phyloP scores from a whole-genome alignment of 1,140 invertebrate species.

The Chlorops oryzae region DNA sequence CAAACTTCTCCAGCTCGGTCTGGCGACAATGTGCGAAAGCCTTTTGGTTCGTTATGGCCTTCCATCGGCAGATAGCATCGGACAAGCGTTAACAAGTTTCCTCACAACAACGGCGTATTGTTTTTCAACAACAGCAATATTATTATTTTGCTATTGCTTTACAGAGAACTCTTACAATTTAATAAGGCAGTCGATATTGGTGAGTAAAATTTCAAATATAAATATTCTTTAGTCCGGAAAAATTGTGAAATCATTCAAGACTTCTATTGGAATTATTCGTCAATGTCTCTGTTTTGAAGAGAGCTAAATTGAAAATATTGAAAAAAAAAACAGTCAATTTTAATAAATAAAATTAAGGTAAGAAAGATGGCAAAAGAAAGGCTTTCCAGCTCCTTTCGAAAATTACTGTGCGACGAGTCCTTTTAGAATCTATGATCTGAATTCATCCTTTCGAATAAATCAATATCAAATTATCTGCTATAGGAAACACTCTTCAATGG shows the following conservation, averaged over 20 bases:
- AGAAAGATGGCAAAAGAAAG: too few relatives aligned
- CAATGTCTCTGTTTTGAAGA: too few relatives aligned
- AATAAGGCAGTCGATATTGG: conserved; percentile 70
- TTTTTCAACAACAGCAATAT: conserved; percentile 62
- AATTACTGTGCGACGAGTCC: too few relatives aligned
- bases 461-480: too few relatives aligned
- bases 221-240: too few relatives aligned
- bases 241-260: too few relatives aligned
- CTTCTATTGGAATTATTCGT: too few relatives aligned
- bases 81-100: conserved; percentile 68
- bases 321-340: too few relatives aligned
- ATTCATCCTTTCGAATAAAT: conserved; percentile 21
- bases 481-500: conserved; percentile 74
- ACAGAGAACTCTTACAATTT: conserved; percentile 67
- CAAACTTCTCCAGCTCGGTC: conserved; percentile 68
- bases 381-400: too few relatives aligned
- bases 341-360: too few relatives aligned
- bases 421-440: background rate
- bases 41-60: conserved; percentile 68
- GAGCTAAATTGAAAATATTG: too few relatives aligned
- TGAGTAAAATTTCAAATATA: conserved; percentile 55
- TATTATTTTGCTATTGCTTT: conserved; percentile 67
- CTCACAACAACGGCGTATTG: conserved; percentile 69
- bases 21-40: conserved; percentile 69
- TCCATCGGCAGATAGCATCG: conserved; percentile 58